These are phyloP conservation scores for Drosophila algonquin DNA, from an alignment of 2,888 invertebrate species.

Conservation along the genomic window DNA sequence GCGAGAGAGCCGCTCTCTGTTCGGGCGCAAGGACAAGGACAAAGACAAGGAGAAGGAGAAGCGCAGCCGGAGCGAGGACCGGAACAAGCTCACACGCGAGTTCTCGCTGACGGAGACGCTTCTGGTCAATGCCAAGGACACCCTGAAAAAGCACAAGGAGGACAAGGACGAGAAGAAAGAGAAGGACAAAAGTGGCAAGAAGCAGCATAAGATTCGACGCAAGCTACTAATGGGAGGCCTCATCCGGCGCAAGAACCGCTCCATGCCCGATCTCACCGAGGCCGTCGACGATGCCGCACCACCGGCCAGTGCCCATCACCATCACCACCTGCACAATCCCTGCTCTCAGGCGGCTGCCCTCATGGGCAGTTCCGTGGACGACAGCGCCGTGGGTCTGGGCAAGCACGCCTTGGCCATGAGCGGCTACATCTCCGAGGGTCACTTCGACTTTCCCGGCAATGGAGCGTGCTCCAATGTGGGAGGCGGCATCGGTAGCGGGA, in stretches of 20 bases:
- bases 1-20: slow-evolving; percentile 88
- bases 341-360: slow-evolving; percentile 80
- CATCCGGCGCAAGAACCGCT: slow-evolving; percentile 93
- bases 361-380: slow-evolving; percentile 87
- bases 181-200: slow-evolving; percentile 91
- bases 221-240: slow-evolving; percentile 95
- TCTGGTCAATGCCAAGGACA: slow-evolving; percentile 84
- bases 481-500: slow-evolving; percentile 6
- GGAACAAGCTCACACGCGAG: slow-evolving; percentile 91
- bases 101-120: slow-evolving; percentile 88
- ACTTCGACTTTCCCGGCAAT: slow-evolving; percentile 88
- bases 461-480: neutral
- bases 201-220: slow-evolving; percentile 94
- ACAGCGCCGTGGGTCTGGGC: slow-evolving; percentile 88
- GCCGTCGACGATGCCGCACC: slow-evolving; percentile 85
- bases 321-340: slow-evolving; percentile 3
- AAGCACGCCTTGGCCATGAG: slow-evolving; percentile 85
- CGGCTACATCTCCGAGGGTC: slow-evolving; percentile 94
- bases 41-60: slow-evolving; percentile 91
- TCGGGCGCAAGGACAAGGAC: slow-evolving; percentile 86
- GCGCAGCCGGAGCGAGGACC: slow-evolving; percentile 92
- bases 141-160: slow-evolving; percentile 86
- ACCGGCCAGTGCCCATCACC: neutral
- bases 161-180: slow-evolving; percentile 87
- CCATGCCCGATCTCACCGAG: slow-evolving; percentile 96